Base-by-base conservation (phyloP, 2,888 invertebrate species). In the Spicauda simplicius region DNA sequence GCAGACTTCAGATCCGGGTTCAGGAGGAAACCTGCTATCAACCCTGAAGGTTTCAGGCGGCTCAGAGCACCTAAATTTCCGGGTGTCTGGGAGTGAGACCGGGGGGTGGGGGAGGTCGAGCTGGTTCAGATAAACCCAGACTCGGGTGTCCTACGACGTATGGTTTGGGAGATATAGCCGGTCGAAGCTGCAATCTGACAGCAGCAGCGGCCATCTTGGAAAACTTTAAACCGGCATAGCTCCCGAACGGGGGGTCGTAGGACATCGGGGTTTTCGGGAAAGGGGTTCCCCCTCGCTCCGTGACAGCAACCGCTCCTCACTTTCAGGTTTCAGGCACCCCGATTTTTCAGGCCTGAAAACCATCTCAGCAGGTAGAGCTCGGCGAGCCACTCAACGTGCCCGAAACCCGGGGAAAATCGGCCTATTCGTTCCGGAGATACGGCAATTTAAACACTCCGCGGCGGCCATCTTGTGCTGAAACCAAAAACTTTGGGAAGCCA, bases 171-270 rank as follows among this genome's bases (percentile, higher is more conserved):
- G 59, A 8, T 59, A 59, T 14, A n/a, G 10, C 11, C n/a, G 2
- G 19, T 25, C 45, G 19, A 59, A 50, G 5, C n/a, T 6, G n/a
- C 20, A 48, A 2, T 30, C 25, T 50, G 50, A 59, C 59, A 59
- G 48, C 18, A n/a, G 6, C 14, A 30, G 20, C 59, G 41, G 50
- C 59, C 59, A 59, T 59, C 2, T 59, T 59, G 59, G 11, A 33
- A 50, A 41, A 14, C 5, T 59, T 50, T 8, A 50, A 18, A n/a
- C 50, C 19, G 12, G 10, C 25, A 30, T 59, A 59, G 16, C 59
- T 59, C 59, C 48, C 7, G 5, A 59, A 59, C 48, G 19, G 48
- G 19, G 6, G 14, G 50, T 50, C 59, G 59, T 8, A 59, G 59
- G 20, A 10, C 5, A 12, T 16, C 50, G 19, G 59, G 59, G 59